Conservation (phyloP, 1,140 invertebrate species). For the Centruroides sculpturatus region DNA sequence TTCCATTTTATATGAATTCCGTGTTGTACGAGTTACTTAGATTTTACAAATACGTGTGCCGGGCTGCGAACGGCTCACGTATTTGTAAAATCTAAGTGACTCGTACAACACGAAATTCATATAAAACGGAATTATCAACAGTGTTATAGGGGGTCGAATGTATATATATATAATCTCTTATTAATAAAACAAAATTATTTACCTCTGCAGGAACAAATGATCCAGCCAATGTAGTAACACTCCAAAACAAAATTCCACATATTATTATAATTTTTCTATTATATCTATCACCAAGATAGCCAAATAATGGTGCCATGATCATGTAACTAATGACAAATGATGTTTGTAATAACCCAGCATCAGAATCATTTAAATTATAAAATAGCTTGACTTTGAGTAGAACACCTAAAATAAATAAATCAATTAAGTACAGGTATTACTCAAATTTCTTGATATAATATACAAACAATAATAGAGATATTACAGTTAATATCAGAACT, state of each 20-base stretch:
- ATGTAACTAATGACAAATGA: slow-evolving; percentile 93
- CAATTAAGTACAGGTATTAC: background rate
- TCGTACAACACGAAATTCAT: too few relatives aligned
- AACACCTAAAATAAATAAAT: slow-evolving; percentile 36
- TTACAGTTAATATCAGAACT: background rate
- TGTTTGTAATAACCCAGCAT: slow-evolving; percentile 81
- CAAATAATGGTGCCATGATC: slow-evolving; percentile 93
- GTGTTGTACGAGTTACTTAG: too few relatives aligned
- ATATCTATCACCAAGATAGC: slow-evolving; percentile 92
- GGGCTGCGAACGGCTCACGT: too few relatives aligned
- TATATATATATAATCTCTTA: background rate
- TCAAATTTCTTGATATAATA: background rate
- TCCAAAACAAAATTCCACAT: slow-evolving; percentile 81
- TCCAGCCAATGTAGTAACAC: slow-evolving; percentile 73
- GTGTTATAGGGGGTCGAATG: too few relatives aligned
- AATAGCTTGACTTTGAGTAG: slow-evolving; percentile 55
- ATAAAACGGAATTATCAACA: too few relatives aligned
- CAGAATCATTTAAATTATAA: slow-evolving; percentile 56
- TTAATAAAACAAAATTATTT: background rate
- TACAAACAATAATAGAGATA: background rate
- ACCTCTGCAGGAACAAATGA: slow-evolving; percentile 56
- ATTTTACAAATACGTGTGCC: too few relatives aligned
- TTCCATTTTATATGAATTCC: too few relatives aligned
- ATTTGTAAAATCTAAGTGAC: too few relatives aligned
- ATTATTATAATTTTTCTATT: slow-evolving; percentile 79